Evolutionary conservation across 2,888 invertebrate species (phyloP), one percentile per base, ranked within the genome.

Genomic region (Odontomyia ornata): DNA sequence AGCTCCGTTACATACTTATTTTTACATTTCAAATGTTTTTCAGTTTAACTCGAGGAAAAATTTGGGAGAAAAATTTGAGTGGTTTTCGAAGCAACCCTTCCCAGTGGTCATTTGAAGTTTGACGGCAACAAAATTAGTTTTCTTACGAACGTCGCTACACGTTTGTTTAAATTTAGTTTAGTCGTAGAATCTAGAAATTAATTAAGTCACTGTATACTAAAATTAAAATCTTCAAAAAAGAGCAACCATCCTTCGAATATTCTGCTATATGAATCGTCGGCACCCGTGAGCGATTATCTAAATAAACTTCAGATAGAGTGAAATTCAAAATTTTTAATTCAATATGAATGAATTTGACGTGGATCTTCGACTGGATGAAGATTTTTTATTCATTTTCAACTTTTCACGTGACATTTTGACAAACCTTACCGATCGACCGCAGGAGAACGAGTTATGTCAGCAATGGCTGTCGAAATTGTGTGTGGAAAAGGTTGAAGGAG

Each of bases 381-480:
- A 79, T 69, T 79, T 80, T 65, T 27, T 80, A 69, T 79, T 78
- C 69, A 79, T 79, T 25, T 77, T 80, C 57, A 77, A 76, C 11
- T 76, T 80, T 36, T 76, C 75, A 13, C 75, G 77, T 25, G 71
- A 79, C 2, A 77, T 46, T 27, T 57, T 76, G n/a, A 64, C 73
- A 67, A 77, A 69, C 62, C 52, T 79, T 43, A 56, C 25, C 13
- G 36, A 57, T 56, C 46, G 57, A 65, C 75, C 71, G 11, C 76
- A 72, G 30, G 47, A 67, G 52, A 67, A 77, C 72, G 27, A 43
- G 11, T 43, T 60, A 11, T 57, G 60, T 46, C 72, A 69, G 11
- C 64, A 64, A 64, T 80, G 79, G 86, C 76, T 83, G n/a, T 79
- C 82, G 0, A 83, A 82, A 78, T 65, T 85, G 36, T 79, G 79